phyloP scores from a whole-genome alignment of 1,140 invertebrate genomes.

The Penaeus vannamei region DNA sequence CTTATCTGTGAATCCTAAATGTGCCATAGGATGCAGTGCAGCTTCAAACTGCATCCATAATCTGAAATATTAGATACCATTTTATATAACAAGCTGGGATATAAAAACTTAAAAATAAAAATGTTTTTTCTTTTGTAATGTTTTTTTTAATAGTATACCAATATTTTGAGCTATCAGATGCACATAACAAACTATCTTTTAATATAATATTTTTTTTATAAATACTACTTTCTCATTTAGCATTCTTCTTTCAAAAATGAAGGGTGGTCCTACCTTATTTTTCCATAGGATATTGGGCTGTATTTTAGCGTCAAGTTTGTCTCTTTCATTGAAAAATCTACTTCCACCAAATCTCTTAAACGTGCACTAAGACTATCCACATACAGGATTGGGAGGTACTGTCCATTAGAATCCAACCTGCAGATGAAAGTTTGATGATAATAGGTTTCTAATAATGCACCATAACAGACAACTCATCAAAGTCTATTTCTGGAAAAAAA shows the following conservation, averaged over 20 bases:
- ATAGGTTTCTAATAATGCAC: neutral
- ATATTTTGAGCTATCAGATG: too few species aligned
- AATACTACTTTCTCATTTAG: slow-evolving; percentile 47
- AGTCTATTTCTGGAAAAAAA: neutral
- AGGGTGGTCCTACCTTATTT: slow-evolving; percentile 46
- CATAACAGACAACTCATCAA: neutral
- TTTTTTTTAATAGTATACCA: neutral
- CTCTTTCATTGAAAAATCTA: slow-evolving; percentile 61
- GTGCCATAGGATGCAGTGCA: slow-evolving; percentile 81
- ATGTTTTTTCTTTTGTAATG: neutral
- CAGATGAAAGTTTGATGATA: slow-evolving; percentile 71
- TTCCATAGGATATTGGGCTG: slow-evolving; percentile 62
- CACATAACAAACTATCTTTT: too few species aligned
- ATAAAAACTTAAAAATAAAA: slow-evolving; percentile 72
- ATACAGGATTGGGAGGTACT: slow-evolving; percentile 87
- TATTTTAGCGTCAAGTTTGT: slow-evolving; percentile 62
- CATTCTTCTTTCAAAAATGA: neutral
- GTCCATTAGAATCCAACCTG: slow-evolving; percentile 73
- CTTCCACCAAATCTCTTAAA: slow-evolving; percentile 80
- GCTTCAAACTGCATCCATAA: slow-evolving; percentile 86
- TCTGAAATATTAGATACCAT: slow-evolving; percentile 69
- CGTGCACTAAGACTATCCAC: slow-evolving; percentile 87
- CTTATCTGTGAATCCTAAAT: slow-evolving; percentile 90
- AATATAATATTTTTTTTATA: slow-evolving; percentile 55
- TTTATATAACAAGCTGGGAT: slow-evolving; percentile 69